phyloP scores from a whole-genome alignment of 2,113 vertebrate species.

The Spizaetus ornatus region DNA sequence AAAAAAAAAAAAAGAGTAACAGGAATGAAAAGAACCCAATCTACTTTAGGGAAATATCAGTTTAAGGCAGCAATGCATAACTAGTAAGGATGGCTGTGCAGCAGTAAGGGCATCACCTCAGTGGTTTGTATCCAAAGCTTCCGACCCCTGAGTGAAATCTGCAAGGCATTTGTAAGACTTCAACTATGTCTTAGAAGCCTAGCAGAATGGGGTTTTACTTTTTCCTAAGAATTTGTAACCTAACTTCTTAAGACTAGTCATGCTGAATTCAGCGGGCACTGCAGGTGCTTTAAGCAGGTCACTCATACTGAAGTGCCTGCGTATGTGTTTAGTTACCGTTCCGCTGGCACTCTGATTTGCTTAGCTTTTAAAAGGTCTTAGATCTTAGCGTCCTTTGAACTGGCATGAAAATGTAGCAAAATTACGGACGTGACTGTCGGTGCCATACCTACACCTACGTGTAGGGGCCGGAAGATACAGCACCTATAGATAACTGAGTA shows the following conservation, averaged over 20 bases:
- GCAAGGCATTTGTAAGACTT: neutral
- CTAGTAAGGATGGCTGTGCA: neutral
- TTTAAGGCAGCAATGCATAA: neutral
- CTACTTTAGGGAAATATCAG: neutral
- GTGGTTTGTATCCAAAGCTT: neutral
- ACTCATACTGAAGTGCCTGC: neutral
- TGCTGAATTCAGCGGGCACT: neutral
- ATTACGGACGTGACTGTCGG: neutral
- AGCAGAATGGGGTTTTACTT: neutral
- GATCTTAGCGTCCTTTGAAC: neutral
- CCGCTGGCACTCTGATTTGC: neutral
- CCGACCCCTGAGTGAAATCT: neutral
- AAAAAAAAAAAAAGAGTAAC: neutral
- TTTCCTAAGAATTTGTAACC: neutral
- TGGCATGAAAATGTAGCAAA: neutral
- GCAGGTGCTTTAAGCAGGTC: neutral
- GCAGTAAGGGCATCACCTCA: neutral
- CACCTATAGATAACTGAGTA: accelerated
- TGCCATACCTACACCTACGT: accelerated
- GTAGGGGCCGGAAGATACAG: neutral
- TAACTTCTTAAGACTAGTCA: neutral
- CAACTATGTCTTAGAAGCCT: neutral
- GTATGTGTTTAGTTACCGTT: neutral
- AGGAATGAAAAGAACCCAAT: neutral
- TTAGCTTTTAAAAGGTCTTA: neutral